A percentile compares a stretch with the other conserved stretches of the same genome.
These are phyloP conservation scores for Nasua narica DNA, from an alignment of 2,797 vertebrate genomes.

Conservation along the genomic window DNA sequence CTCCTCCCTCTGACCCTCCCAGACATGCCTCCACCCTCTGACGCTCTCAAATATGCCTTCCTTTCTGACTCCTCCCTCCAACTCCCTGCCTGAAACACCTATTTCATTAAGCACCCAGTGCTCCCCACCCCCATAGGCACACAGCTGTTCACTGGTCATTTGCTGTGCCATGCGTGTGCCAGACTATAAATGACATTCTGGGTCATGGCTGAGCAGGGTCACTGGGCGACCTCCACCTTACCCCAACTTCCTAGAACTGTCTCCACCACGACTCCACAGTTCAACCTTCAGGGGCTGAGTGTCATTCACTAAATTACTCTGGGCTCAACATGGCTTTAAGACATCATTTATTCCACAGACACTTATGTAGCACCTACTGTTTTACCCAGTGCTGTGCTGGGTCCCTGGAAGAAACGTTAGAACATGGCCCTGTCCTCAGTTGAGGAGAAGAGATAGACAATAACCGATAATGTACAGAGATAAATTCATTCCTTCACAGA, in stretches of 20 bases:
- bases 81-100: neutral
- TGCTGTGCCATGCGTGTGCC: neutral
- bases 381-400: neutral
- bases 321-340: neutral
- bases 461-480: neutral
- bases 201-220: neutral
- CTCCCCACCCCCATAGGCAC: neutral
- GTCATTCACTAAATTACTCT: neutral
- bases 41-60: neutral
- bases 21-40: neutral
- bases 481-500: neutral
- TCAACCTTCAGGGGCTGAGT: neutral
- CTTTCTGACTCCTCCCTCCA: neutral
- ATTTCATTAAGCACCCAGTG: neutral
- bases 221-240: neutral
- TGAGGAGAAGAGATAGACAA: neutral
- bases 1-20: neutral
- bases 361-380: neutral
- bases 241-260: neutral
- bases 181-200: neutral
- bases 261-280: neutral
- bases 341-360: neutral
- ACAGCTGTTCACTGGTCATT: conserved; percentile 20
- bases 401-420: neutral
- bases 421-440: neutral